These are phyloP conservation scores for Calliphora vomitoria DNA, from an alignment of 2,888 invertebrate species.

Conservation along the genomic window DNA sequence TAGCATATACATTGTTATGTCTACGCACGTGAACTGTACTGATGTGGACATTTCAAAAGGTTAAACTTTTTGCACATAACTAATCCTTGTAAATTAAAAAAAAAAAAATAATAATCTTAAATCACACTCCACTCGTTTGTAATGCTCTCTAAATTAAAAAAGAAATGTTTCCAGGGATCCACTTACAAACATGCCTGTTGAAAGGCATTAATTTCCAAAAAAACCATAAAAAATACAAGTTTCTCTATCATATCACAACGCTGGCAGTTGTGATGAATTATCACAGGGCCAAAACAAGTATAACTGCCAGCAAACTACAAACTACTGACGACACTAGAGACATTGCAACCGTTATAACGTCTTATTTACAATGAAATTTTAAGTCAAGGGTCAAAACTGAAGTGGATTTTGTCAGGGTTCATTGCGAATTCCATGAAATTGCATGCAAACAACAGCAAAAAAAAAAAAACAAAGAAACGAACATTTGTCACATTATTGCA, in stretches of 20 bases:
- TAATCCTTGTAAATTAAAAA: not conserved
- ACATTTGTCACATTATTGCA: slow-evolving; percentile 81
- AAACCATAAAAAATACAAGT: slow-evolving; percentile 4
- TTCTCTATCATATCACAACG: slow-evolving; percentile 20
- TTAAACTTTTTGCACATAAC: not conserved
- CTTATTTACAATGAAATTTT: slow-evolving; percentile 61
- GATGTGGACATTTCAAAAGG: not conserved
- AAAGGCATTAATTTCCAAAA: slow-evolving; percentile 43
- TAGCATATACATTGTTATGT: not conserved
- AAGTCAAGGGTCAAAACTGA: slow-evolving; percentile 61
- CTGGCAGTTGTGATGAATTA: slow-evolving; percentile 56
- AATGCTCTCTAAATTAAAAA: no score
- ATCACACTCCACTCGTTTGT: not conserved
- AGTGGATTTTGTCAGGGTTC: slow-evolving; percentile 57
- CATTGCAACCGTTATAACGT: slow-evolving; percentile 27
- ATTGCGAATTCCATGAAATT: slow-evolving; percentile 49
- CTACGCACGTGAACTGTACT: no score
- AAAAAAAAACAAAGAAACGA: slow-evolving; percentile 73
- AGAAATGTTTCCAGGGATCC: not conserved
- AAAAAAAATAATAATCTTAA: not conserved
- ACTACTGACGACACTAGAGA: slow-evolving; percentile 28
- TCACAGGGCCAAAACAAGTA: slow-evolving; percentile 29
- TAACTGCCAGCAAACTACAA: slow-evolving; percentile 14
- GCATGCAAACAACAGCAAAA: not conserved
- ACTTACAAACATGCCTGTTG: not conserved